Conservation (phyloP, 2,113 vertebrate species). For the Hystrix brachyura region DNA sequence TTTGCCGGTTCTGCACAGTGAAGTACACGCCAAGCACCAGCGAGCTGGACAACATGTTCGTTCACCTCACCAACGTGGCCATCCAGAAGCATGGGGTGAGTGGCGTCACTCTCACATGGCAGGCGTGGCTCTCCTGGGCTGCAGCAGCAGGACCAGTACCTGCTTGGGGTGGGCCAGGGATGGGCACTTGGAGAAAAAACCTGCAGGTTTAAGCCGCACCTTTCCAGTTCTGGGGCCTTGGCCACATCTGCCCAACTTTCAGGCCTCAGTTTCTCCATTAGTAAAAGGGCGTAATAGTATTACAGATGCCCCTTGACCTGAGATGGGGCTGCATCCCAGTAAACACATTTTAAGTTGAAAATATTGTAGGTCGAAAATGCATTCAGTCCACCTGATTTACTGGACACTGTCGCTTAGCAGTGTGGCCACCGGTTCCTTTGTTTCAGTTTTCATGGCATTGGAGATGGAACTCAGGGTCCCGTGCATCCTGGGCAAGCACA, state of each 20-base stretch:
- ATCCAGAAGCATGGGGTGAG: conserved; percentile 98
- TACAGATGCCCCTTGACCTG: neutral
- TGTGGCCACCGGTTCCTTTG: neutral
- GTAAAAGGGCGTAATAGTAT: neutral
- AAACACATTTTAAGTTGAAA: neutral
- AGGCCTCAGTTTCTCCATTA: neutral
- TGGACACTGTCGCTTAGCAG: neutral
- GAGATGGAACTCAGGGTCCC: neutral
- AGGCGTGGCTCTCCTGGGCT: neutral
- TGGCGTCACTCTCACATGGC: fast-evolving
- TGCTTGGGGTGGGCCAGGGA: neutral
- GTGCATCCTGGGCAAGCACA: neutral
- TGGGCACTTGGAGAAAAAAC: neutral
- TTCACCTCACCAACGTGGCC: conserved; percentile 98
- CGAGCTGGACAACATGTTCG: conserved; percentile 99
- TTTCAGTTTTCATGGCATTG: neutral
- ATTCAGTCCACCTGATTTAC: neutral
- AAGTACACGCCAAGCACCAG: conserved; percentile 98
- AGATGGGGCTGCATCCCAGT: neutral
- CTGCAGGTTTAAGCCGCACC: no score
- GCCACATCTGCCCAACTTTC: neutral
- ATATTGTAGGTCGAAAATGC: neutral
- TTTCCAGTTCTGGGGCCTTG: neutral
- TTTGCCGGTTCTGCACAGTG: conserved; percentile 98
- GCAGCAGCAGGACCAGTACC: neutral